A percentile compares a stretch with the other conserved stretches of the same genome.
These are phyloP conservation scores for Pterophyllum scalare DNA, from an alignment of 2,113 vertebrate genomes.

Conservation along the genomic window DNA sequence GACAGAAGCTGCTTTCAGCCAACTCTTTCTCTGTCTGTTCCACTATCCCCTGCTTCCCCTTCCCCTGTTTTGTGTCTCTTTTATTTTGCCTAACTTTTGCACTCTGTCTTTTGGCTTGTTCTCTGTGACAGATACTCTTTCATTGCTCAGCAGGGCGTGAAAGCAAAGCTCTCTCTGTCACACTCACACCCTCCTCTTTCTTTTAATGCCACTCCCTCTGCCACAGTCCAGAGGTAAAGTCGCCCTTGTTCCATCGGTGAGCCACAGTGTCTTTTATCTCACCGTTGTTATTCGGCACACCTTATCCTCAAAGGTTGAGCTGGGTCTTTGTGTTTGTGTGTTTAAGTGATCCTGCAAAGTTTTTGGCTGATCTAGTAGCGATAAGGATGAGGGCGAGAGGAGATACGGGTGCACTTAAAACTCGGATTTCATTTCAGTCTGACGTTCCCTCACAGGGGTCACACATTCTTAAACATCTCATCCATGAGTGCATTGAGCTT, in stretches of 20 bases:
- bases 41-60: slow-evolving; percentile 11
- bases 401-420: slow-evolving; percentile 9
- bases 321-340: neutral
- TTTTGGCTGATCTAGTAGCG: neutral
- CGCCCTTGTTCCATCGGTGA: slow-evolving; percentile 45
- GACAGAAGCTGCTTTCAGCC: slow-evolving; percentile 70
- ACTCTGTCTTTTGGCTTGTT: slow-evolving; percentile 44
- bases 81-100: slow-evolving; percentile 52
- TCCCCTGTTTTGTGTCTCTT: slow-evolving; percentile 16
- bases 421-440: neutral
- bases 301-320: neutral
- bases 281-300: slow-evolving; percentile 8
- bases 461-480: slow-evolving; percentile 8
- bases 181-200: slow-evolving; percentile 52
- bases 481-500: neutral
- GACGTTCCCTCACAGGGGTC: neutral
- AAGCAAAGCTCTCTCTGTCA: slow-evolving; percentile 45
- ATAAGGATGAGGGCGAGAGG: neutral
- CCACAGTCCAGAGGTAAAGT: slow-evolving; percentile 75
- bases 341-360: slow-evolving; percentile 3
- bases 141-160: slow-evolving; percentile 58
- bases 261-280: slow-evolving; percentile 28
- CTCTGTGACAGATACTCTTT: slow-evolving; percentile 62
- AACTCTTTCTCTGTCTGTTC: slow-evolving; percentile 57
- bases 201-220: slow-evolving; percentile 64